These are phyloP conservation scores for Atrichornis clamosus DNA, from an alignment of 2,113 vertebrate species.

Conservation along the genomic window DNA sequence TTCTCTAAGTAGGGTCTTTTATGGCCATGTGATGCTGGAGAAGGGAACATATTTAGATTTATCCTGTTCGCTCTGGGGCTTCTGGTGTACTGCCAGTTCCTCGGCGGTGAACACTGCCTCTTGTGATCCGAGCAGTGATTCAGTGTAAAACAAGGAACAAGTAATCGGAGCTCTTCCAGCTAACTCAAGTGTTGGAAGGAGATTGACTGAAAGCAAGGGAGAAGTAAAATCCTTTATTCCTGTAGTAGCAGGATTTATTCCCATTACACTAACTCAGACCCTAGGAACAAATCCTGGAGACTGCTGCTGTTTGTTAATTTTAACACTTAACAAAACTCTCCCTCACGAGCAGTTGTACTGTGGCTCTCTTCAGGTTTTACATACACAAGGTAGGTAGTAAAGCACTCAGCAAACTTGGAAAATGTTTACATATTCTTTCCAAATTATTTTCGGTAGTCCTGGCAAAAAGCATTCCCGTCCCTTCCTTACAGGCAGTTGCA, in stretches of 20 bases:
- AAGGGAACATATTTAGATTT: neutral
- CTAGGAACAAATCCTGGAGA: neutral
- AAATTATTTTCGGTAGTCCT: neutral
- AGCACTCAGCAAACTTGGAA: neutral
- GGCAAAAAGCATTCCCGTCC: neutral
- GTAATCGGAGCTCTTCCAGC: neutral
- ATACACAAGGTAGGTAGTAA: neutral
- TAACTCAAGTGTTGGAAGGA: neutral
- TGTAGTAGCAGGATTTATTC: neutral
- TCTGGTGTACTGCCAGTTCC: slow-evolving; percentile 13
- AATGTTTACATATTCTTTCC: neutral
- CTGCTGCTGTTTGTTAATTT: neutral
- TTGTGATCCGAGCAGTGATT: neutral
- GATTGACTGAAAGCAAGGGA: neutral
- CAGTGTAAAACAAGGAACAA: neutral
- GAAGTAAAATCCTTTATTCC: neutral
- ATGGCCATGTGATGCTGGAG: neutral
- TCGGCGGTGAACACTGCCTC: neutral
- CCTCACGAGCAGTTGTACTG: neutral
- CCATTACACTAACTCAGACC: neutral
- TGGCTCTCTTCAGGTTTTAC: neutral
- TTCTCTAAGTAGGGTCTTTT: neutral
- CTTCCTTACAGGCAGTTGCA: neutral
- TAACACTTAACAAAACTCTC: neutral
- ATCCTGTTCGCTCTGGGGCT: neutral